phyloP scores from a whole-genome alignment of 2,888 invertebrate genomes.

The Chromoteleia sp. region DNA sequence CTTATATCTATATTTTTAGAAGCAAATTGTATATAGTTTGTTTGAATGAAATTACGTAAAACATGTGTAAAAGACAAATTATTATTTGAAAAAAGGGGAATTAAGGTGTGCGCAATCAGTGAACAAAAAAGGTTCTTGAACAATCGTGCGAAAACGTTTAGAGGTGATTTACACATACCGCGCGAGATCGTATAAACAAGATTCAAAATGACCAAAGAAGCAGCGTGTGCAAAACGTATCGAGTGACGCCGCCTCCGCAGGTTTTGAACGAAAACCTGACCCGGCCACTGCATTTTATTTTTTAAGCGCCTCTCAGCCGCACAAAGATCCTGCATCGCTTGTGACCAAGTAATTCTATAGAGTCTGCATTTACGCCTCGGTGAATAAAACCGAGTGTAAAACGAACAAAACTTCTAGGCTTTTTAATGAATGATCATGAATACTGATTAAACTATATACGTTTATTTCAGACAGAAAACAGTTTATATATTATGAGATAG shows the following conservation, averaged over 20 bases:
- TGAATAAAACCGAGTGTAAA: conserved; percentile 43
- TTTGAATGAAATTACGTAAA: too few relatives aligned
- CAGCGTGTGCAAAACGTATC: conserved; percentile 53
- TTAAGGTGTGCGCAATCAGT: conserved; percentile 15
- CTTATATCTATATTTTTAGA: too few relatives aligned
- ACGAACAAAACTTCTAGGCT: conserved; percentile 19
- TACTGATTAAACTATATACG: conserved; percentile 16
- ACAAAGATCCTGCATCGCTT: conserved; percentile 52
- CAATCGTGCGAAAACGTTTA: conserved; percentile 44
- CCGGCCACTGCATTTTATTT: conserved; percentile 51
- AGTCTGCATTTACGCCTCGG: conserved; percentile 54
- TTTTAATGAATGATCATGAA: conserved; percentile 44
- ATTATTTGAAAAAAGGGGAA: neutral
- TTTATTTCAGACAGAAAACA: conserved; percentile 7
- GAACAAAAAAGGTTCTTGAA: conserved; percentile 13
- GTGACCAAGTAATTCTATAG: conserved; percentile 56
- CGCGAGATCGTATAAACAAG: conserved; percentile 60
- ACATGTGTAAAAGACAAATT: too few relatives aligned
- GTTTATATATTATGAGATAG: neutral
- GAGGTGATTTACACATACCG: conserved; percentile 47
- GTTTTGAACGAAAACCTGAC: conserved; percentile 61
- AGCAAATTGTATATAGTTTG: too few relatives aligned
- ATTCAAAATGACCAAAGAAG: conserved; percentile 54
- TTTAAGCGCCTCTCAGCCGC: conserved; percentile 31
- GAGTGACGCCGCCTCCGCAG: conserved; percentile 41